Evolutionary conservation across 2,113 vertebrate genomes (phyloP).

Genomic region (Rhabdomys dilectus): DNA sequence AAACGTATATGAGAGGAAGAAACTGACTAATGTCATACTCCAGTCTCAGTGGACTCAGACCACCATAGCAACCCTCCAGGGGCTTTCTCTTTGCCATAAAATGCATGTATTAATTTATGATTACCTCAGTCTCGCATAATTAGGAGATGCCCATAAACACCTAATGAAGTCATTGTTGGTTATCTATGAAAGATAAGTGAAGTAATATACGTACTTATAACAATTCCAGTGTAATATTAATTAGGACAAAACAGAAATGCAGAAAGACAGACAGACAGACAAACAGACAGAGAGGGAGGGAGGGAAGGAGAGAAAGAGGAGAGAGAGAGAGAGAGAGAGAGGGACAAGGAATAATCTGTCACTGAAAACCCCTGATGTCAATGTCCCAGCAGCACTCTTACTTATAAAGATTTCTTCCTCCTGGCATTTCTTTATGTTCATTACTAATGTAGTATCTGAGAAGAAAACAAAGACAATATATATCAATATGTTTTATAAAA

Average conservation of each 20-base stretch:
- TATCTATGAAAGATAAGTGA: neutral
- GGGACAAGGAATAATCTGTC: neutral
- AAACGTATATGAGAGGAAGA: neutral
- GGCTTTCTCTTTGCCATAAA: neutral
- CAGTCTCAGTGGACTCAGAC: conserved; percentile 7
- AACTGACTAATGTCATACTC: neutral
- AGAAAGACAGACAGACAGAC: neutral
- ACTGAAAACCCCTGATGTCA: conserved; percentile 14
- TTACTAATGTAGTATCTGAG: conserved; percentile 97
- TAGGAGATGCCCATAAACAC: conserved; percentile 32
- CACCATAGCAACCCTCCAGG: neutral
- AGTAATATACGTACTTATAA: neutral
- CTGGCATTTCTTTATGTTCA: conserved; percentile 89
- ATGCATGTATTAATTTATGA: neutral
- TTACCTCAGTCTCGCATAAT: neutral
- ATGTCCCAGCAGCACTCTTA: conserved; percentile 83
- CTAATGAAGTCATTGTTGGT: conserved; percentile 4
- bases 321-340: neutral
- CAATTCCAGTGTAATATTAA: conserved; percentile 19
- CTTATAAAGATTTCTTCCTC: conserved; percentile 96
- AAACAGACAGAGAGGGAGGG: neutral
- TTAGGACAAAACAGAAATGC: neutral
- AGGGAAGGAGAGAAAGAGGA: no score
- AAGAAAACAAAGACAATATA: conserved; percentile 75
- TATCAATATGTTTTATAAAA: conserved; percentile 19